Evolutionary conservation across 1,140 invertebrate species (phyloP), one percentile per base, ranked within the genome.

Genomic region (Penaeus vannamei): DNA sequence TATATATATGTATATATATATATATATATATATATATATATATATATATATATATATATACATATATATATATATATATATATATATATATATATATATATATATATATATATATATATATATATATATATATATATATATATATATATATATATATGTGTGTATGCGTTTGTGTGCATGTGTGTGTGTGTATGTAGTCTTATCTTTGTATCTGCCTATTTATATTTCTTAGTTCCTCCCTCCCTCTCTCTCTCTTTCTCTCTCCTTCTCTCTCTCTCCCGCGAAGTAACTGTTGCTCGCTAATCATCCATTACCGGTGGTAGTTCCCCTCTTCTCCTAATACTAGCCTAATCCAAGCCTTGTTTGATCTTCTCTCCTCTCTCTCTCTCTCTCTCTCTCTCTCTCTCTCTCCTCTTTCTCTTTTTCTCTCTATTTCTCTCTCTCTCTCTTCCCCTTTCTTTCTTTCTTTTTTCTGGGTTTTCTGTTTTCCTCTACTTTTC

Each of bases 231-330:
- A 0, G 4, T 36, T 26, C 12, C 26, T 36, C 42, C 23, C 26
- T 53, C 59, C 19, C 77, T 80, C 29, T 80, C 14, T 32, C 77
- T 80, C 77, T 80, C 32, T 80, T 32, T 80, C 77, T 80, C 77
- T 80, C 77, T 80, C 77, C 42, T 32, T 80, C 77, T 80, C 29
- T 80, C 77, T 80, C 26, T 80, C 77, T 80, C 77, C 59, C 77
- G 42, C 77, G 36, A 42, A 42, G 36, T 4, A 42, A 42, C 36
- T 42, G 36, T 42, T 42, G 36, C 36, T 42, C 36, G 3, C 36
- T 42, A 42, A 42, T 42, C 36, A 42, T 42, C 36, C 36, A 42
- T 42, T 42, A 42, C 36, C 36, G 36, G 36, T 42, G 8, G 4
- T 42, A 42, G 36, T 42, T 42, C 36, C 36, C 36, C 36, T 42